Conservation (phyloP, 1,140 invertebrate genomes). For the Drosophila willistoni region DNA sequence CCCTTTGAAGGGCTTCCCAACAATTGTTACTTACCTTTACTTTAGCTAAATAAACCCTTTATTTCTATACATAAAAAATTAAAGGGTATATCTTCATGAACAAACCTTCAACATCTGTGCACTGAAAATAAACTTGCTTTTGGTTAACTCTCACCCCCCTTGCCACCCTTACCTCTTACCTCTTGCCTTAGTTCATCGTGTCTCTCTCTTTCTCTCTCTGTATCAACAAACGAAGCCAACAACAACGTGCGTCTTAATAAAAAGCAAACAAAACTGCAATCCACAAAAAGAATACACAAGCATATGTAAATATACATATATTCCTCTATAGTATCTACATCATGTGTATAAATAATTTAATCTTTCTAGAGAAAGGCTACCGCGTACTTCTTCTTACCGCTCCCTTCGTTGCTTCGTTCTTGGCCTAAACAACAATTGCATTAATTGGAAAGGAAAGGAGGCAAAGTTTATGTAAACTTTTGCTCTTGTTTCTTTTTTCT, state of each 20-base stretch:
- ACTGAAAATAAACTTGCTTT: slow-evolving; percentile 50
- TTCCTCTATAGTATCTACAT: background rate
- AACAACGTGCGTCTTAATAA: slow-evolving; percentile 52
- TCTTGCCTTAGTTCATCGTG: too few species aligned
- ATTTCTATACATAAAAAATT: background rate
- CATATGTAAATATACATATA: background rate
- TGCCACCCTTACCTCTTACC: background rate
- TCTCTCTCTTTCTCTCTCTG: slow-evolving; percentile 20
- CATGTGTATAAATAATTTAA: slow-evolving; percentile 6
- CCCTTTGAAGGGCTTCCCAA: too few species aligned
- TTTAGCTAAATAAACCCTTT: background rate
- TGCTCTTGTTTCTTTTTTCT: slow-evolving; percentile 16
- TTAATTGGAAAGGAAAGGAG: slow-evolving; percentile 24
- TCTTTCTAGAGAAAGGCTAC: slow-evolving; percentile 18
- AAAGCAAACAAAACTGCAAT: slow-evolving; percentile 61
- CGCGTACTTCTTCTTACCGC: background rate
- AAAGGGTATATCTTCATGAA: background rate
- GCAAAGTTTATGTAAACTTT: slow-evolving; percentile 36
- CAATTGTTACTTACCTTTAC: background rate
- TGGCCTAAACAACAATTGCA: slow-evolving; percentile 21
- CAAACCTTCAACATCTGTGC: slow-evolving; percentile 5
- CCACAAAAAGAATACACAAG: slow-evolving; percentile 27
- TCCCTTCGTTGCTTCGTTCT: background rate
- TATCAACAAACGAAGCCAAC: slow-evolving; percentile 45
- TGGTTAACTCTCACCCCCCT: slow-evolving; percentile 18